Conservation (phyloP, 2,797 vertebrate genomes). For the Carcharodon carcharias region DNA sequence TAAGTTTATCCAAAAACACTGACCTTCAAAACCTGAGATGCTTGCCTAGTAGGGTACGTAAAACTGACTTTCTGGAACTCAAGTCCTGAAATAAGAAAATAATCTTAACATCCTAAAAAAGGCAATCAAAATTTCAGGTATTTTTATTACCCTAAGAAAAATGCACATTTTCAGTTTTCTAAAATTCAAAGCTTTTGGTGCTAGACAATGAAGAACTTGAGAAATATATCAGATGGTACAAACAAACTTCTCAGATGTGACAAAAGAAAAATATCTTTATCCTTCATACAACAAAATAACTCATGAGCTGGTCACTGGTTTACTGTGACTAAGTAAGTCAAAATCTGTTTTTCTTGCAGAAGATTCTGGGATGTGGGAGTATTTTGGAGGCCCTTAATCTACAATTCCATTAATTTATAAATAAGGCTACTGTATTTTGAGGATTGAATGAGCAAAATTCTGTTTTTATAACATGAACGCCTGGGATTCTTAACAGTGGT, state of each 20-base stretch:
- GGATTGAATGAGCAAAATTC: background rate
- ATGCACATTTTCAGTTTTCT: background rate
- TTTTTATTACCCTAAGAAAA: background rate
- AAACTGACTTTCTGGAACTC: conserved; percentile 35
- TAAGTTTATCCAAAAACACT: background rate
- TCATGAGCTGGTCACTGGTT: background rate
- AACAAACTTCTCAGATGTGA: background rate
- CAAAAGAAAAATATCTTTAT: background rate
- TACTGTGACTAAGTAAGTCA: background rate
- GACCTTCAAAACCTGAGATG: conserved; percentile 20
- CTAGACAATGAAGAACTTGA: background rate
- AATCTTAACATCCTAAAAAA: background rate
- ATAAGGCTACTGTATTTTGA: background rate
- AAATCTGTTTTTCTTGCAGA: background rate
- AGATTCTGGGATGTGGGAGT: background rate
- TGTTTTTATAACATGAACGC: background rate
- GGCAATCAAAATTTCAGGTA: background rate
- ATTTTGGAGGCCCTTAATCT: background rate
- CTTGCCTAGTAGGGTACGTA: conserved; percentile 7
- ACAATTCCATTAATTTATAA: background rate
- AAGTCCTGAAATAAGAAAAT: conserved; percentile 15
- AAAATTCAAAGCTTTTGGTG: background rate
- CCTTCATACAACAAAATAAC: background rate
- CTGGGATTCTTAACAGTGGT: background rate
- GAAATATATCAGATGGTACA: background rate